Percentiles rank a stretch among this genome's conserved stretches.
Conservation (phyloP, 2,113 vertebrate genomes). For the Myanophis thanlyinensis region DNA sequence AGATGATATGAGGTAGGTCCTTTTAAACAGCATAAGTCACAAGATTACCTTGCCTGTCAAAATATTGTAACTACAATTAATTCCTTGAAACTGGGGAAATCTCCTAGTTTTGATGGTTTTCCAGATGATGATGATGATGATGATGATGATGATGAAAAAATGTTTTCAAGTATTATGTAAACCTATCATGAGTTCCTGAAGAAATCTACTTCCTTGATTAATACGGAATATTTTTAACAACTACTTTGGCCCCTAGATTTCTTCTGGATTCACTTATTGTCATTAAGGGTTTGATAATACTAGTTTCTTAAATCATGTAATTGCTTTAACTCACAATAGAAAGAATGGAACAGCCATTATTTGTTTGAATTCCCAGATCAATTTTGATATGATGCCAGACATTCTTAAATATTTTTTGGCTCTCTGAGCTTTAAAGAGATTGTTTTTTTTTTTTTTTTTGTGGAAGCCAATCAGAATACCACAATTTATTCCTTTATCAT, state of each 20-base stretch:
- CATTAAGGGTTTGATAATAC: not conserved
- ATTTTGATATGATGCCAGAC: not conserved
- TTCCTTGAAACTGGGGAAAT: not conserved
- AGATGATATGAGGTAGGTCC: not conserved
- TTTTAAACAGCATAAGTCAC: not conserved
- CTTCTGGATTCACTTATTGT: not conserved
- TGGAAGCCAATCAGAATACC: not conserved
- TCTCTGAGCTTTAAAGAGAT: not conserved
- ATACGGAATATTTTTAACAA: not conserved
- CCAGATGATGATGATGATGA: too few relatives aligned
- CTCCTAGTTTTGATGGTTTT: not conserved
- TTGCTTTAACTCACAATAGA: not conserved
- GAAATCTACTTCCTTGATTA: not conserved
- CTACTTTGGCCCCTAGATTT: not conserved
- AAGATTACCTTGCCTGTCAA: not conserved
- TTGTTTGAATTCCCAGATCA: not conserved
- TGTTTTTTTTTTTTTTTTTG: too few relatives aligned
- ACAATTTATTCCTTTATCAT: not conserved
- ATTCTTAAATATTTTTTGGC: not conserved
- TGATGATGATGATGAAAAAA: too few relatives aligned
- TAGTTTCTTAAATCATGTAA: not conserved
- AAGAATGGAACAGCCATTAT: not conserved
- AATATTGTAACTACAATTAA: not conserved
- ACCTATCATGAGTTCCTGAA: not conserved
- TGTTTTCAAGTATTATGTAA: not conserved